Evolutionary conservation across 2,797 vertebrate species (phyloP), one percentile per base, ranked within the genome.

Genomic region (Melanotaenia maccullochi): DNA sequence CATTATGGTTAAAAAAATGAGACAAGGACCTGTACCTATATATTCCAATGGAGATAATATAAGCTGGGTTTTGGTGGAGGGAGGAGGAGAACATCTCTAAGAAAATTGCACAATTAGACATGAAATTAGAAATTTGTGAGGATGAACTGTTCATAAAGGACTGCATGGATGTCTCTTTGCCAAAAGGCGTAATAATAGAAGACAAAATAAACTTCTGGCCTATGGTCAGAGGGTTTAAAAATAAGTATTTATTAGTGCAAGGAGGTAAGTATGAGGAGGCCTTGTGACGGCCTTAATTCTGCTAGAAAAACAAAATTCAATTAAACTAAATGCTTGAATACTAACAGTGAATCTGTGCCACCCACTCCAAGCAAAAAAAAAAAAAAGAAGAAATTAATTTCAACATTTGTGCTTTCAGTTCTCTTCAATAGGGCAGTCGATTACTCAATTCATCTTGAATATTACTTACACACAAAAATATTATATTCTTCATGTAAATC

Each of bases 401-500:
- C 70, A 73, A 67, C 79, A 71, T 89, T 87, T 90, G 60, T 78
- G 75, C 81, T 85, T 87, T 88, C 71, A 82, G 80, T 90, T 87
- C 83, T 78, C 73, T 76, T 85, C 70, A 87, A 61, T 69, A 57
- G 67, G 62, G 71, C 60, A 71, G 77, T 55, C 54, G 66, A 62
- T 83, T 81, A 86, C 86, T 89, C 76, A 64, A 66, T 65, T 83
- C 74, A 67, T 78, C 76, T 86, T 52, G 60, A 82, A 84, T 86
- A 89, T 88, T 86, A 88, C 73, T 85, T 90, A 81, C 83, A 83
- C 84, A 83, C 78, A 51, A 65, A 66, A 84, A 87, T 88, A 88
- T 92, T 87, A 89, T 81, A 88, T 83, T 83, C 72, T 85, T 86
- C 83, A 84, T 91, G 85, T 90, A 84, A 92, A 88, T 93, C 81